These are phyloP conservation scores for Chrysochloris asiatica DNA, from an alignment of 2,113 vertebrate genomes.

Conservation along the genomic window DNA sequence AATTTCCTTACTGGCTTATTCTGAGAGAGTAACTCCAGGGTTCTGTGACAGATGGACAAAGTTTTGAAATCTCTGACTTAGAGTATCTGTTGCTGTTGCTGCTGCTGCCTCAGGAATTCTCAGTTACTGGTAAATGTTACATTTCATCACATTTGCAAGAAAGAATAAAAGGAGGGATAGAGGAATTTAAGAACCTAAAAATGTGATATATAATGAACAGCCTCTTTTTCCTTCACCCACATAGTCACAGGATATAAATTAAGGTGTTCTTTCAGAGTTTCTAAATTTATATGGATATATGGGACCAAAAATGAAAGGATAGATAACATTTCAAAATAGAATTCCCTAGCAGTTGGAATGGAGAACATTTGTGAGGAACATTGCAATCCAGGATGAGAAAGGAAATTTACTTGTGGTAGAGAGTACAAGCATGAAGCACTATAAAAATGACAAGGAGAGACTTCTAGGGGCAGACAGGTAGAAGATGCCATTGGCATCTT, in stretches of 20 bases:
- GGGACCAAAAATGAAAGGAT: neutral
- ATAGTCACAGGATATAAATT: constrained; percentile 46
- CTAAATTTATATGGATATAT: constrained; percentile 21
- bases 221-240: neutral
- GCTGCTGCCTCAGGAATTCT: too few relatives aligned
- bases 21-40: too few relatives aligned
- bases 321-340: constrained; percentile 28
- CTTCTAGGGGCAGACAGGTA: neutral
- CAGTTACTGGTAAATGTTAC: too few relatives aligned
- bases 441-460: neutral
- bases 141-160: too few relatives aligned
- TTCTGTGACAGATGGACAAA: too few relatives aligned
- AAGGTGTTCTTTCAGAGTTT: constrained; percentile 37
- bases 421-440: neutral
- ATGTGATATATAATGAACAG: neutral
- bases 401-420: neutral
- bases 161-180: neutral
- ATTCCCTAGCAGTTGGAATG: neutral
- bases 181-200: neutral
- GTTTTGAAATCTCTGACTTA: too few relatives aligned
- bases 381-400: neutral
- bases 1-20: too few relatives aligned
- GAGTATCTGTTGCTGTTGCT: too few relatives aligned
- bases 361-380: neutral
- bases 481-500: neutral